Base-by-base conservation (phyloP, 1,140 invertebrate genomes). In the Archivesica marissinica region DNA sequence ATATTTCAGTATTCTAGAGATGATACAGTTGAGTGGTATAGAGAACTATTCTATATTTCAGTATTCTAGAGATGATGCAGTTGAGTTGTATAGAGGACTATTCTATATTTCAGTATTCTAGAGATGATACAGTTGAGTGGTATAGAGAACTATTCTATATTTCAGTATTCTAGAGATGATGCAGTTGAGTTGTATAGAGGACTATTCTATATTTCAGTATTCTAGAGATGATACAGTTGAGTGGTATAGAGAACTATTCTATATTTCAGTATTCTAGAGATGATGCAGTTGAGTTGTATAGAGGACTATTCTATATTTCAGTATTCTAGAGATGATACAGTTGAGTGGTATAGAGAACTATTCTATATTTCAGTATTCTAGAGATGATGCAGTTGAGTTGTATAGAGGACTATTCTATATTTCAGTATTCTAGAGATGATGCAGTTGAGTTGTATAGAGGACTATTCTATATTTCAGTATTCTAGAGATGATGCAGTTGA, bases 61-160 rank as follows among this genome's bases (percentile, higher is more conserved):
- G 89, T 39, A 92, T 94, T 56, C 76, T 94, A 28, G 93, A 94
- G 85, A 92, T 94, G 89, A 91, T 92, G 70, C 92, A 94, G 64
- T 76, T 90, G 85, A 83, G 74, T 77, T 86, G 90, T 75, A n/a
- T 89, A 83, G 87, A 89, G 23, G 88, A 90, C 70, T 70, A 6
- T 47, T 70, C 33, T 47, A 20, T 47, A 20, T 41, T 72, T 23
- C 72, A 92, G 89, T 39, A 92, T 94, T 56, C 76, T 94, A 28
- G 93, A 94, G 85, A 92, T 94, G 89, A 91, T 92, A 66, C 92
- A 94, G 64, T 76, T 90, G 85, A 83, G 74, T 77, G 87, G 90
- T 75, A n/a, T 89, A 83, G 87, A 89, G 23, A 87, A 90, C 70
- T 70, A 6, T 47, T 70, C 33, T 47, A 20, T 47, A 20, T 41